A percentile compares a stretch with the other conserved stretches of the same genome.
Evolutionary conservation across 2,113 vertebrate species (phyloP).

Genomic region (Xenotilapia longispinis): DNA sequence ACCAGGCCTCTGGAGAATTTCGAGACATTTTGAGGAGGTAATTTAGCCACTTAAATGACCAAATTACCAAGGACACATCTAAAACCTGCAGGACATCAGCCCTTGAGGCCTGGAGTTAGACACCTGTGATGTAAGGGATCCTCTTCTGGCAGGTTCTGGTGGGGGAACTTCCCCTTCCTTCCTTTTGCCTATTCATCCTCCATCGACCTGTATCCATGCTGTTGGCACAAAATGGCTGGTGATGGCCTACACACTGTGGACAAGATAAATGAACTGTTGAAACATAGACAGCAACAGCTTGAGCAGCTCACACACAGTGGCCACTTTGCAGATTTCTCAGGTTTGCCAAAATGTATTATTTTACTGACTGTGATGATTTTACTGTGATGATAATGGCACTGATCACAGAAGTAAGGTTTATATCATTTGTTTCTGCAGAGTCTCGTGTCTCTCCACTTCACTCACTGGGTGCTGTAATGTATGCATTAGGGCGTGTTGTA

Average conservation of each 20-base stretch:
- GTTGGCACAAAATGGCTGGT: accelerated
- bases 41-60: background rate
- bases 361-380: background rate
- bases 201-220: background rate
- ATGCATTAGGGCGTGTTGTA: background rate
- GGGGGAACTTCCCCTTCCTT: background rate
- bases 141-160: background rate
- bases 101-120: background rate
- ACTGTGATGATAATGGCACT: background rate
- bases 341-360: accelerated
- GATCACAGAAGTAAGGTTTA: background rate
- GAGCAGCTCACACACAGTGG: background rate
- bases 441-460: background rate
- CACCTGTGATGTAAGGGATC: background rate
- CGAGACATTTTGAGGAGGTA: accelerated
- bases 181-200: background rate
- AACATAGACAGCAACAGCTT: accelerated
- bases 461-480: background rate
- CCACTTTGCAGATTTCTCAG: background rate
- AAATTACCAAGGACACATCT: background rate
- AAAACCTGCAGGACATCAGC: background rate
- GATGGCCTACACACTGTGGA: background rate
- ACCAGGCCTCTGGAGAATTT: background rate
- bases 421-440: background rate
- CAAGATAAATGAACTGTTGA: background rate